Percentiles rank a stretch among this genome's conserved stretches.
These are phyloP conservation scores for Trachurus trachurus DNA, from an alignment of 2,797 vertebrate species.

Conservation along the genomic window DNA sequence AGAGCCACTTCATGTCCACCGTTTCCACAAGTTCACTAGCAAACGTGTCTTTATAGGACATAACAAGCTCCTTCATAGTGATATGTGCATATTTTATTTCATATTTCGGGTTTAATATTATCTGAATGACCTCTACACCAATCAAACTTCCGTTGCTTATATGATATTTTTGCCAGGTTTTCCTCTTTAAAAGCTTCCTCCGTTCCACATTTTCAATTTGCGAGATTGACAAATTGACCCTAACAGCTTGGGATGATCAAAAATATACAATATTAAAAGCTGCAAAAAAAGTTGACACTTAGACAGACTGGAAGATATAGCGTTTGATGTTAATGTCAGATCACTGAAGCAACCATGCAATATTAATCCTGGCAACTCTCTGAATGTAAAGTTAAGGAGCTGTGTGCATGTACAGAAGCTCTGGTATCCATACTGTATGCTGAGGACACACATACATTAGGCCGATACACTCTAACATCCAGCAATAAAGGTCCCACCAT, in stretches of 20 bases:
- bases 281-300: conserved; percentile 39
- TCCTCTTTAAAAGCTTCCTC: conserved; percentile 17
- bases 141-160: conserved; percentile 5
- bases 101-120: neutral
- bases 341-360: conserved; percentile 13
- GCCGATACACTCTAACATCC: conserved; percentile 17
- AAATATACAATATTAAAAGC: conserved; percentile 55
- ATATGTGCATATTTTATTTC: neutral
- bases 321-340: conserved; percentile 34
- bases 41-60: neutral
- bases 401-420: neutral
- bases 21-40: conserved; percentile 4
- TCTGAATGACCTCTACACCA: conserved; percentile 24
- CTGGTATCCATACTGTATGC: conserved; percentile 29
- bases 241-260: conserved; percentile 31
- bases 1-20: neutral
- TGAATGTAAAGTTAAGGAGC: conserved; percentile 22
- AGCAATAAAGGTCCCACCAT: conserved; percentile 55
- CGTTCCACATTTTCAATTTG: conserved; percentile 24
- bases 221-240: conserved; percentile 27
- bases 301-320: conserved; percentile 12
- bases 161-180: conserved; percentile 3
- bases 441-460: conserved; percentile 19
- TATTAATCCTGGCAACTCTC: conserved; percentile 30
- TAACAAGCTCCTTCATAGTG: too few relatives aligned